phyloP scores from a whole-genome alignment of 2,113 vertebrate genomes.

The Tragelaphus buxtoni region DNA sequence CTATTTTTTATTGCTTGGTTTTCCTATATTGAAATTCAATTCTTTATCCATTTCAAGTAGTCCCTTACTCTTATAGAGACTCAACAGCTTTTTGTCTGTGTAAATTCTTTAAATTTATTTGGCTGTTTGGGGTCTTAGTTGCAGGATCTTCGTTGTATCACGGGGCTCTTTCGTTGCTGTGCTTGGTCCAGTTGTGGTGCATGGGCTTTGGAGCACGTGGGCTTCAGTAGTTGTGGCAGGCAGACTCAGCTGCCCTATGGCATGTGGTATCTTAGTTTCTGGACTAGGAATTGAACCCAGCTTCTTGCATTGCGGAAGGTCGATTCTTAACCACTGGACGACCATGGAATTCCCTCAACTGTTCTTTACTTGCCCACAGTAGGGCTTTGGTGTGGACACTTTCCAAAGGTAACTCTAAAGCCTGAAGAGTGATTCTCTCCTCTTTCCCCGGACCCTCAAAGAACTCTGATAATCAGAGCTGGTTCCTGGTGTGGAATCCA shows the following conservation, averaged over 20 bases:
- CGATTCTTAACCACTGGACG: neutral
- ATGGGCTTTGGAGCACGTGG: rapidly evolving
- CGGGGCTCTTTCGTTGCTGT: rapidly evolving
- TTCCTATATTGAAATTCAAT: neutral
- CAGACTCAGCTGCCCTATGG: neutral
- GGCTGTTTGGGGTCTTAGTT: neutral
- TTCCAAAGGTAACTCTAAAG: neutral
- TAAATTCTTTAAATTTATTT: neutral
- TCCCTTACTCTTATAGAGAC: neutral
- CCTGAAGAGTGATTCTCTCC: neutral
- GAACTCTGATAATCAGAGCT: neutral
- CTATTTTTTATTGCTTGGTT: neutral
- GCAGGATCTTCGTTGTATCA: neutral
- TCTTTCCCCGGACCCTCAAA: neutral
- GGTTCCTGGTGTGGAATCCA: neutral
- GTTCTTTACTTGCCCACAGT: neutral
- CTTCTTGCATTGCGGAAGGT: neutral
- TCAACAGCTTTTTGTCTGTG: neutral
- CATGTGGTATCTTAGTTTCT: neutral
- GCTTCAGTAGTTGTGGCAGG: neutral
- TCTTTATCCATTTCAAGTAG: constrained; percentile 14
- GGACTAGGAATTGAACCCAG: rapidly evolving
- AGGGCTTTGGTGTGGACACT: neutral
- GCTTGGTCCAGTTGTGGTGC: neutral
- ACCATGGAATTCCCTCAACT: neutral